Base-by-base conservation (phyloP, 2,888 invertebrate species). In the Marasmarcha lunaedactyla region DNA sequence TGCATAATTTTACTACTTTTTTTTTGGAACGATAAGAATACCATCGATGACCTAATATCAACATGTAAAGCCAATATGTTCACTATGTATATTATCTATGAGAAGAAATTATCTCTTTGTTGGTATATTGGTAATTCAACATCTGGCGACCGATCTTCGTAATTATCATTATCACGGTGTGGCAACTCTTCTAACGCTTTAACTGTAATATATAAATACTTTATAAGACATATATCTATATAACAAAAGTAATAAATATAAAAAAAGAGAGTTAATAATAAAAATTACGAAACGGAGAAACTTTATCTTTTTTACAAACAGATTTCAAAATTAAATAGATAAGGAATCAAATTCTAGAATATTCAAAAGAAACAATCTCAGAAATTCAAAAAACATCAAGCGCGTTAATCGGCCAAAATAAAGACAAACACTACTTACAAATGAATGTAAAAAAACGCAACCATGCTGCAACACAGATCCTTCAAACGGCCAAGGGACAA, bases 21-120 rank as follows among this genome's bases (percentile, higher is more conserved):
- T n/a, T n/a, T n/a, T n/a, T n/a, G n/a, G n/a, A n/a, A n/a, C n/a
- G n/a, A n/a, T n/a, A n/a, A n/a, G n/a, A n/a, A n/a, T n/a, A n/a
- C n/a, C n/a, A n/a, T n/a, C 20, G 20, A 5, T 20, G 20, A 5
- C 20, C 20, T 20, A 20, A 20, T 20, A 20, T 20, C 20, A 20
- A 20, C 20, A 20, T 20, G 3, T 20, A 7, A 20, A 20, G 20
- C 20, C 20, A 20, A 20, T 20, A 20, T 7, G 7, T 20, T 20
- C n/a, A 20, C 3, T 20, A 20, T 20, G 20, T 20, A 3, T 5
- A 20, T 7, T 20, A 30, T 30, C 34, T 83, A 88, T 45, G 87
- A 85, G 68, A 90, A 93, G 81, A 88, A 93, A 71, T 94, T 94
- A 63, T 94, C 93, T 62, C 94, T 87, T 72, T 94, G 93, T 71